Conservation (phyloP, 2,113 vertebrate genomes). For the Osmerus mordax region DNA sequence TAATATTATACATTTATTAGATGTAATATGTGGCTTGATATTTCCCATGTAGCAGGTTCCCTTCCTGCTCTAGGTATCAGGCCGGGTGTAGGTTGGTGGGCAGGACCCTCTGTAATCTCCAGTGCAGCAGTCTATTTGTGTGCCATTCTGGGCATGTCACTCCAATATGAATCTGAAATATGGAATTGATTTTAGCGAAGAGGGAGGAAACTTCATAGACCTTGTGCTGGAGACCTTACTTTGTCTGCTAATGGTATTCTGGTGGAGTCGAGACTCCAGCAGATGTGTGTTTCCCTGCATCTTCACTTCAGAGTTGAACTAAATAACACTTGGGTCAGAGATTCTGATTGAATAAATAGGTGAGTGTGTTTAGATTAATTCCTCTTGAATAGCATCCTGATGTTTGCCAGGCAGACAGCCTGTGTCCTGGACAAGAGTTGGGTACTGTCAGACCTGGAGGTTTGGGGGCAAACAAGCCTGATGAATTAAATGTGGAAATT, state of each 20-base stretch:
- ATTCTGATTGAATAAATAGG: slow-evolving; percentile 86
- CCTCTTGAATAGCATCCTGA: slow-evolving; percentile 84
- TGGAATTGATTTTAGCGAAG: slow-evolving; percentile 92
- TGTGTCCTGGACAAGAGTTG: too few relatives aligned
- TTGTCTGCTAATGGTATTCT: slow-evolving; percentile 87
- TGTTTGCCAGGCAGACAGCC: slow-evolving; percentile 56
- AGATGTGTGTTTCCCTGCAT: slow-evolving; percentile 54
- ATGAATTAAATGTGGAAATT: slow-evolving; percentile 82
- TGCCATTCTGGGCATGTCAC: slow-evolving; percentile 91
- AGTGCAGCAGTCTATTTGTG: slow-evolving; percentile 83
- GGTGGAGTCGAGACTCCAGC: slow-evolving; percentile 80
- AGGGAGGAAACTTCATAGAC: slow-evolving; percentile 86
- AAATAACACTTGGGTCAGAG: slow-evolving; percentile 86
- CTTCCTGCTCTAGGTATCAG: neutral
- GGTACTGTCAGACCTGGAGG: neutral
- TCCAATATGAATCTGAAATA: slow-evolving; percentile 89
- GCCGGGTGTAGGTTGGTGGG: slow-evolving; percentile 67
- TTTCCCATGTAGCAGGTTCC: neutral
- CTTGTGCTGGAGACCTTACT: slow-evolving; percentile 83
- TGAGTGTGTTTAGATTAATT: slow-evolving; percentile 91
- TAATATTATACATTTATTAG: neutral
- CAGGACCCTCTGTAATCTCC: slow-evolving; percentile 86
- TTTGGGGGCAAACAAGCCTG: slow-evolving; percentile 70
- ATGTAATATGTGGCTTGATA: too few relatives aligned
- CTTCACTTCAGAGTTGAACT: slow-evolving; percentile 88